phyloP scores from a whole-genome alignment of 2,113 vertebrate genomes.

The Chlorocebus sabaeus region DNA sequence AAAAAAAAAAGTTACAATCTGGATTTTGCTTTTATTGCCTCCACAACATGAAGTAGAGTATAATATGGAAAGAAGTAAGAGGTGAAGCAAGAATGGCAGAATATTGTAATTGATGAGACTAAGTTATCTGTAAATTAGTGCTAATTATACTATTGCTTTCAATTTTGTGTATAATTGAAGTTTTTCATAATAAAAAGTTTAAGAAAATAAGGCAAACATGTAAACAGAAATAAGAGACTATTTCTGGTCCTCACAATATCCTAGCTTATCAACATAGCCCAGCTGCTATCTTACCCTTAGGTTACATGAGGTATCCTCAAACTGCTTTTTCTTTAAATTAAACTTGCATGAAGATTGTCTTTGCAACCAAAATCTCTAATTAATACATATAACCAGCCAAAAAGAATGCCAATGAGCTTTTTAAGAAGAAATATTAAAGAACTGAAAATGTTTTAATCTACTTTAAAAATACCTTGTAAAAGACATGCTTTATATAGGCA shows the following conservation, averaged over 20 bases:
- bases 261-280: neutral
- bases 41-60: neutral
- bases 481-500: conserved; percentile 1
- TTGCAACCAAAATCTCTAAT: neutral
- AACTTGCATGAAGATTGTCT: conserved; percentile 10
- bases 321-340: conserved; percentile 8
- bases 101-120: neutral
- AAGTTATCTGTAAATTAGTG: neutral
- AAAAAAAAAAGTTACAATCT: too few species aligned
- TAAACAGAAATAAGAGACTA: neutral
- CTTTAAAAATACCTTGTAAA: conserved; percentile 14
- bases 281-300: neutral
- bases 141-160: neutral
- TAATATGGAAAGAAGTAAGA: neutral
- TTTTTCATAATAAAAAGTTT: neutral
- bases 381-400: neutral
- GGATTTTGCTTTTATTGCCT: neutral
- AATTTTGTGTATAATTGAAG: neutral
- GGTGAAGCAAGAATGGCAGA: neutral
- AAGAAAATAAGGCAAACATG: neutral
- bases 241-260: neutral
- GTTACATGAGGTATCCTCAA: neutral
- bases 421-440: conserved; percentile 20
- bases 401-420: conserved; percentile 31
- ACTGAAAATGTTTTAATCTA: conserved; percentile 39